Percentiles rank a stretch among this genome's conserved stretches.
These are phyloP conservation scores for Esox lucius DNA, from an alignment of 2,797 vertebrate genomes.

Conservation along the genomic window DNA sequence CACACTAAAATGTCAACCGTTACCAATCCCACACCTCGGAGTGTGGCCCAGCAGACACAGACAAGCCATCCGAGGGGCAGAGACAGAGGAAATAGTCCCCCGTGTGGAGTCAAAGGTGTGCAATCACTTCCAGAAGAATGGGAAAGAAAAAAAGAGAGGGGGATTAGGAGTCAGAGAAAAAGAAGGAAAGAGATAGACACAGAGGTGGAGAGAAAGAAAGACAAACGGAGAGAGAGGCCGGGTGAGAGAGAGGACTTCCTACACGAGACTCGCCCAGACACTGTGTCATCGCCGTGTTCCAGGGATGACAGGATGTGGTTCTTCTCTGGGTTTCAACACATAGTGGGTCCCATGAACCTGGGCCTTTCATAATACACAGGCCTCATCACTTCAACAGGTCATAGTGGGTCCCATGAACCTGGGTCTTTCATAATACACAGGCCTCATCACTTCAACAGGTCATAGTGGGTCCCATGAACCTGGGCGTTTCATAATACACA, in stretches of 20 bases:
- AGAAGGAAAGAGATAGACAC: not conserved
- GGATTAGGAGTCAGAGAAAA: not conserved
- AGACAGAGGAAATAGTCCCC: too few relatives aligned
- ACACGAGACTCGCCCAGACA: not conserved
- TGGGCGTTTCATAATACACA: constrained; percentile 33
- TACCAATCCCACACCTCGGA: too few relatives aligned
- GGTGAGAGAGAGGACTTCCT: not conserved
- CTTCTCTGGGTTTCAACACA: not conserved
- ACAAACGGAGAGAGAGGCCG: not conserved
- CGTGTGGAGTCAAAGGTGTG: not conserved
- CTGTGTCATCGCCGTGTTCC: not conserved
- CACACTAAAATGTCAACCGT: too few relatives aligned
- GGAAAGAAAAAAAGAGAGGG: not conserved
- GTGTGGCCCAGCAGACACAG: too few relatives aligned
- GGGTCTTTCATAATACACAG: too few relatives aligned
- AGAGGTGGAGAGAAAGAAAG: not conserved
- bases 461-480: not conserved
- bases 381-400: not conserved
- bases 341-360: too few relatives aligned
- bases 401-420: too few relatives aligned
- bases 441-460: too few relatives aligned
- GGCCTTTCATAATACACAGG: constrained; percentile 32
- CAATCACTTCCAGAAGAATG: not conserved
- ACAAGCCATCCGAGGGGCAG: too few relatives aligned
- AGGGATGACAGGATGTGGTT: not conserved